phyloP scores from a whole-genome alignment of 2,113 vertebrate genomes.

The Semicossyphus pulcher region DNA sequence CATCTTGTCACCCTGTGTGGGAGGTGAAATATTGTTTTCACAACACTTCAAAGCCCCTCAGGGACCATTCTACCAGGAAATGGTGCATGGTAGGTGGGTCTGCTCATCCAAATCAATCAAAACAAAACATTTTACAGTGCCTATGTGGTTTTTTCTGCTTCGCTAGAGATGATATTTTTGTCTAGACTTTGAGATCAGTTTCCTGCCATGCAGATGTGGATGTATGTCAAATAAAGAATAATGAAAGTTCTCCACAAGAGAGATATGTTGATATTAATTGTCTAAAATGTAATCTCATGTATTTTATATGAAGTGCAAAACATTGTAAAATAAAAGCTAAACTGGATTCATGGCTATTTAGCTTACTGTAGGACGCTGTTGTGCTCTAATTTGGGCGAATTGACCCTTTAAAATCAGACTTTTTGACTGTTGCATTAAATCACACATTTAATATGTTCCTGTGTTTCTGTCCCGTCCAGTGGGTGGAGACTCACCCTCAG shows the following conservation, averaged over 20 bases:
- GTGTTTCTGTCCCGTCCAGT: constrained; percentile 63
- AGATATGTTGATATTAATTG: no score
- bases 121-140: constrained; percentile 13
- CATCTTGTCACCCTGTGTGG: constrained; percentile 5
- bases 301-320: no score
- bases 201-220: no score
- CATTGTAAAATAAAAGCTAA: background rate
- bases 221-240: no score
- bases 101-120: background rate
- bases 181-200: background rate
- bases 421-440: no score
- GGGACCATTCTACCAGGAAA: constrained; percentile 14
- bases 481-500: constrained; percentile 83
- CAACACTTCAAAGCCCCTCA: background rate
- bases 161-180: background rate
- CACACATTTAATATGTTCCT: background rate
- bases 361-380: background rate
- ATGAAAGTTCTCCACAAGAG: no score
- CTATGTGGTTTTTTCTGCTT: background rate
- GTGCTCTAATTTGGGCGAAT: background rate
- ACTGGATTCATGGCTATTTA: background rate
- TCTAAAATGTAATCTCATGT: no score
- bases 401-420: background rate
- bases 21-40: constrained; percentile 20
- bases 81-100: background rate